Evolutionary conservation across 2,797 vertebrate genomes (phyloP).

Genomic region (Tiaroga cobitis): DNA sequence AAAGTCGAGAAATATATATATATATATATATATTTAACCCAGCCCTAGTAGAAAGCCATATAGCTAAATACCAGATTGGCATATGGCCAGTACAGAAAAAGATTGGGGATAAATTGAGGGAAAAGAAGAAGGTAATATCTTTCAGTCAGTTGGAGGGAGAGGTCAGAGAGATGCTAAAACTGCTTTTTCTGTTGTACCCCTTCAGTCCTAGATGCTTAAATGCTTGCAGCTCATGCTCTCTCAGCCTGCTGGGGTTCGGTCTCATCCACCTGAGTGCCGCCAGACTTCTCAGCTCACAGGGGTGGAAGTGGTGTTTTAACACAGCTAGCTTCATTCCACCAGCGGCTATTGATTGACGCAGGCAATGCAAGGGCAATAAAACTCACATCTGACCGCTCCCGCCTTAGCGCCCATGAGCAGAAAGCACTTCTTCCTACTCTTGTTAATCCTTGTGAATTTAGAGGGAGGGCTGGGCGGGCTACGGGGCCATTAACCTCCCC

Average conservation of each 20-base stretch:
- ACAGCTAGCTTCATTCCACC: constrained; percentile 60
- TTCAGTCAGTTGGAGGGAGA: not conserved
- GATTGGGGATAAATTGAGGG: not conserved
- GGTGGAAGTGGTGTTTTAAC: constrained; percentile 69
- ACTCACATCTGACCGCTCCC: constrained; percentile 54
- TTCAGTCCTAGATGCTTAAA: constrained; percentile 13
- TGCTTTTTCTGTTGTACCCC: not conserved
- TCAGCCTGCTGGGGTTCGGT: constrained; percentile 28
- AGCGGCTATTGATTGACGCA: constrained; percentile 49
- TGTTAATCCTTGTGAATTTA: constrained; percentile 23
- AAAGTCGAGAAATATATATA: not conserved
- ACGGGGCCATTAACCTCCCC: constrained; percentile 32
- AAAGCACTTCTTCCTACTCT: constrained; percentile 12
- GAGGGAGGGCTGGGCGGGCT: not conserved
- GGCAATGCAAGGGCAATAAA: constrained; percentile 66
- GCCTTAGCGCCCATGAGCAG: constrained; percentile 39
- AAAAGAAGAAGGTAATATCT: not conserved
- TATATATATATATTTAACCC: not conserved
- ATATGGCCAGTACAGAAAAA: not conserved
- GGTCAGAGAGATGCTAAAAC: constrained; percentile 16
- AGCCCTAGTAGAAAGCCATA: not conserved
- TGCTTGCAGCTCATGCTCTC: constrained; percentile 17
- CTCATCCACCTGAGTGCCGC: constrained; percentile 34
- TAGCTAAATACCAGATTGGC: not conserved
- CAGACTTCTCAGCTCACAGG: constrained; percentile 54